phyloP scores from a whole-genome alignment of 2,113 vertebrate genomes.

The Ctenodactylus gundi region DNA sequence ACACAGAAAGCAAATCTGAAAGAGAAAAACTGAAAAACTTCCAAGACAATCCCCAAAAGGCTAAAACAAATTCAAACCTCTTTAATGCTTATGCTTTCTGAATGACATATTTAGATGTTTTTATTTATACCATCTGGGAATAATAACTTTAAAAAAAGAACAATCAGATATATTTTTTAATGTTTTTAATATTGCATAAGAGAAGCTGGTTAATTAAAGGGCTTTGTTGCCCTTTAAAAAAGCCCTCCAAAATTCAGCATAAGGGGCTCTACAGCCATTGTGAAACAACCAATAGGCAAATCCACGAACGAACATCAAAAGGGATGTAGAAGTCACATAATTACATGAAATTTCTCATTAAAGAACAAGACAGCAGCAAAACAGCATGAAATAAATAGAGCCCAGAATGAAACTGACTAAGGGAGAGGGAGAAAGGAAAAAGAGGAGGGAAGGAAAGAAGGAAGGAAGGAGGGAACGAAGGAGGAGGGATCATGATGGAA shows the following conservation, averaged over 20 bases:
- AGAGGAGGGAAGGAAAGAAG: no score
- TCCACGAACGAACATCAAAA: slow-evolving; percentile 9
- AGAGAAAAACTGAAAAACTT: not conserved
- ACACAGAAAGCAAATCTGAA: not conserved
- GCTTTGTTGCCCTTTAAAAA: not conserved
- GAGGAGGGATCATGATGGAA: not conserved
- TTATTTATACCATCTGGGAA: not conserved
- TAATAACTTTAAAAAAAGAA: slow-evolving; percentile 31
- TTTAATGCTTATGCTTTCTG: slow-evolving; percentile 7
- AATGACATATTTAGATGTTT: slow-evolving; percentile 2
- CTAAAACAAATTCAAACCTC: not conserved
- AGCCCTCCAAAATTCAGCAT: not conserved
- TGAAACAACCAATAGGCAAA: not conserved
- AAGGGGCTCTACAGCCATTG: not conserved
- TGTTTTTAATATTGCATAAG: not conserved
- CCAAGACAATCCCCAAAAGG: not conserved
- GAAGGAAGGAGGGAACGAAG: not conserved
- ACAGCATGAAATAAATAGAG: not conserved
- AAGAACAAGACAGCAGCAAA: not conserved
- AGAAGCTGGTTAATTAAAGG: not conserved
- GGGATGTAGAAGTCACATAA: not conserved
- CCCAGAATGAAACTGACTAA: not conserved
- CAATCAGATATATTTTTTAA: not conserved
- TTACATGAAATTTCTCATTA: not conserved
- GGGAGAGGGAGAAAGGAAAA: not conserved